Base-by-base conservation (phyloP, 2,113 vertebrate species). In the Vireo altiloquus region DNA sequence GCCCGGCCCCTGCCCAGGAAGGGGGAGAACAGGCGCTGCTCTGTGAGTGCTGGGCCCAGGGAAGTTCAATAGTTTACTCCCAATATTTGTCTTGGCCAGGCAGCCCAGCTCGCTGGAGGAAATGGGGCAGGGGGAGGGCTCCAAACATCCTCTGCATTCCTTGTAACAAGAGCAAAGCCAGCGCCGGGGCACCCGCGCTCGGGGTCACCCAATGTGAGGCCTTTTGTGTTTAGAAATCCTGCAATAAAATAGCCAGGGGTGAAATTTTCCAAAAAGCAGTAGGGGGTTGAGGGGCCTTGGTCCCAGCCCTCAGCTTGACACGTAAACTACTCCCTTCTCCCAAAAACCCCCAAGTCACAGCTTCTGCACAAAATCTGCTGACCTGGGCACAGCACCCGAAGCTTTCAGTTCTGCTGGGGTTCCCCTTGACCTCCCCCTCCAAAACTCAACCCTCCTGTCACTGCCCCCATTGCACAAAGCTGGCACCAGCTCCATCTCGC, bases 71-170 rank as follows among this genome's bases (percentile, higher is more conserved):
- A 94, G 91, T 95, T 95, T 94, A 92, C 63, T 42, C 66, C 93
- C 89, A 95, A 89, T 95, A 92, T 97, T 96, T 95, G 89, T 94
- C 84, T 95, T 96, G 93, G 95, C 95, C 0, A 1, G 53, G 87
- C 69, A 1, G 91, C 70, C 44, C 6, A 4, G 92, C 56, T 76
- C 3, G 39, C 89, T 84, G 92, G 83, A 97, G 95, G 96, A 95
- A 96, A 70, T 12, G 28, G 94, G 94, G 92, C 82, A 87, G 96
- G 92, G 94, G 94, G 95, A 96, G 88, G 87, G 92, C 89, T 95
- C 78, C 91, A 69, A 87, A 87, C 95, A 95, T 94, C 96, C 96
- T 91, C 91, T 35, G 78, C 91, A 93, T 93, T 96, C 96, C 95
- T 94, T 5, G 14, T 3, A 60, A 1, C 0, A 21, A n/a, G 53